A percentile compares a stretch with the other conserved stretches of the same genome.
phyloP scores from a whole-genome alignment of 2,797 vertebrate species.

The Peromyscus melanophrys region DNA sequence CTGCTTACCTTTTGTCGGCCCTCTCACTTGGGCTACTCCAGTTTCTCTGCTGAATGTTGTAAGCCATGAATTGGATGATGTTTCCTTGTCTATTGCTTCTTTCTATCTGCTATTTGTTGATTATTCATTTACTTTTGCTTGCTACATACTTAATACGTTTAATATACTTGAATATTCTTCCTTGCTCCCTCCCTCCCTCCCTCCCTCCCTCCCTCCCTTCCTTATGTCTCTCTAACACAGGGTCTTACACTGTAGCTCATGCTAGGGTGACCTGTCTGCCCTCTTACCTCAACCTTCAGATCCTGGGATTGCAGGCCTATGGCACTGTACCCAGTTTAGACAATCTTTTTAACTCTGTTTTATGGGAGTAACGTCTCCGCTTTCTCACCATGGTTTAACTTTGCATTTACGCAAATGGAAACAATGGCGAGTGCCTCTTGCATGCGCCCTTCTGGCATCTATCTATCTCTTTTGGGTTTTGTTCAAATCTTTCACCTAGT shows the following conservation, averaged over 20 bases:
- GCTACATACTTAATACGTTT: neutral
- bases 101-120: neutral
- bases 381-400: conserved; percentile 22
- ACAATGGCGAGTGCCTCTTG: neutral
- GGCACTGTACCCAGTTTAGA: neutral
- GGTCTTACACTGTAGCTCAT: neutral
- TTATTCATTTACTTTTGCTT: neutral
- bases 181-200: neutral
- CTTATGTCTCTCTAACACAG: neutral
- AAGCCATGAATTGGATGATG: neutral
- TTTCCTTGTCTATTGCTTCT: neutral
- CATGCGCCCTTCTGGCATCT: neutral
- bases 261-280: neutral
- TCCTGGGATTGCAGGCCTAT: neutral
- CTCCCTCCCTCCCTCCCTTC: fast-evolving
- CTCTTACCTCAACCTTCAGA: neutral
- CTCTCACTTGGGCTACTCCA: neutral
- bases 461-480: conserved; percentile 9
- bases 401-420: neutral
- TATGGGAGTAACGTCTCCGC: neutral
- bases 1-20: neutral
- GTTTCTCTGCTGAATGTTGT: neutral
- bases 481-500: conserved; percentile 23
- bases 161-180: no score
- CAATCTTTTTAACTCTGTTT: neutral